Percentiles rank a stretch among this genome's conserved stretches.
Conservation (phyloP, 2,113 vertebrate genomes). For the Leucosticte australis region DNA sequence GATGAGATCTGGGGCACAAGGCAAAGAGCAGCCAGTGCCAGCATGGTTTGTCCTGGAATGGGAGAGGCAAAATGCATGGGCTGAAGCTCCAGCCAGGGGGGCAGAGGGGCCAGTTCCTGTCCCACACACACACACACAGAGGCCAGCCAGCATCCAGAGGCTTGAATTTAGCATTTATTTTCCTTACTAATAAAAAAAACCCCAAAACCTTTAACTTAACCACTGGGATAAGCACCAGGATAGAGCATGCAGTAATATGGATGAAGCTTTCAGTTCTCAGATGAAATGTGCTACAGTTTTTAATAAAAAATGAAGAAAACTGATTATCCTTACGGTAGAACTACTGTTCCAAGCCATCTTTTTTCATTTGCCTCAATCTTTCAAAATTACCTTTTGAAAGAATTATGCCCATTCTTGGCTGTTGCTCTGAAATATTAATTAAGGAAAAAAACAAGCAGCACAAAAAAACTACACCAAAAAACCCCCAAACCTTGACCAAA, state of each 20-base stretch:
- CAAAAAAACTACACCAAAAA: not conserved
- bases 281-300: not conserved
- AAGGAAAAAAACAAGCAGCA: rapidly evolving
- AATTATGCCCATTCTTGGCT: not conserved
- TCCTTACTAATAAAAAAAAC: not conserved
- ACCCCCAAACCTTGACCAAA: not conserved
- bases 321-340: not conserved
- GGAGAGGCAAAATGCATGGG: not conserved
- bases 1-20: not conserved
- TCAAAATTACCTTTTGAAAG: not conserved
- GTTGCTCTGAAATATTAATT: not conserved
- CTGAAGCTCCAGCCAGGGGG: not conserved
- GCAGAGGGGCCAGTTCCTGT: not conserved
- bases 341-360: not conserved
- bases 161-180: not conserved
- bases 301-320: not conserved
- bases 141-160: not conserved
- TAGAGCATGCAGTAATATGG: not conserved
- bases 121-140: not conserved
- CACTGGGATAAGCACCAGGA: not conserved
- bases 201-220: not conserved
- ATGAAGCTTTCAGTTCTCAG: not conserved
- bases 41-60: not conserved
- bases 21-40: not conserved
- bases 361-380: not conserved